Conservation (phyloP, 2,888 invertebrate genomes). For the Tetragnatha montana region DNA sequence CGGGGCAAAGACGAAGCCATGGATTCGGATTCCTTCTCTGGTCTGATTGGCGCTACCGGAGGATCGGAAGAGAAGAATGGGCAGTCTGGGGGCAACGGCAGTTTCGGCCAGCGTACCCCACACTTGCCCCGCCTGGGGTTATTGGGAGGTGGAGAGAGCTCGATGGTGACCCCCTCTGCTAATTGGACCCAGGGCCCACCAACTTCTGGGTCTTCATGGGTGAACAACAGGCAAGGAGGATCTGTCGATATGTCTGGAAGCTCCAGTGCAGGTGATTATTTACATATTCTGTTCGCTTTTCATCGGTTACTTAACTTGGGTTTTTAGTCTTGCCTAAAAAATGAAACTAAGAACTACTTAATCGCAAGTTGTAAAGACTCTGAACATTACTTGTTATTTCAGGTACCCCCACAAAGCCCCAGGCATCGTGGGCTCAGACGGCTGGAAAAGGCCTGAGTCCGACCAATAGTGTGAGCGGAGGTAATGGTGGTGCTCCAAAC, state of each 20-base stretch:
- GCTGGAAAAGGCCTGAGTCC: conserved; percentile 78
- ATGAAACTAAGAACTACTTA: too few relatives aligned
- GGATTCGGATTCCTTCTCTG: conserved; percentile 54
- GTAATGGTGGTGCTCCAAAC: conserved; percentile 14
- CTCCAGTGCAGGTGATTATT: conserved; percentile 51
- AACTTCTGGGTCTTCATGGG: conserved; percentile 38
- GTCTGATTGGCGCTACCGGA: conserved; percentile 68
- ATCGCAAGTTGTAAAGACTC: too few relatives aligned
- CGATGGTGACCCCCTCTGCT: conserved; percentile 83
- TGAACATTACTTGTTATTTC: not conserved
- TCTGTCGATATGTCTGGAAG: conserved; percentile 39
- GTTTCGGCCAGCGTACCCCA: conserved; percentile 35
- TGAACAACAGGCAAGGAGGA: conserved; percentile 12
- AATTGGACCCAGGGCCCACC: conserved; percentile 84
- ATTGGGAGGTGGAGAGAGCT: conserved; percentile 88
- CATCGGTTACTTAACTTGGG: not conserved
- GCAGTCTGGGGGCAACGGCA: conserved; percentile 7
- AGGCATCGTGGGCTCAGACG: conserved; percentile 79
- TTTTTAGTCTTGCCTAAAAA: too few relatives aligned
- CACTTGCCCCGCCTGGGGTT: conserved; percentile 81
- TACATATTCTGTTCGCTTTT: not conserved
- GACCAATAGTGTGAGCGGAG: conserved; percentile 39
- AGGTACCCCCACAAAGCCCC: conserved; percentile 72
- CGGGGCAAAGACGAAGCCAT: conserved; percentile 36
- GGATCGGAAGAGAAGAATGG: conserved; percentile 31